These are phyloP conservation scores for Manacus vitellinus DNA, from an alignment of 2,113 vertebrate species.

Conservation along the genomic window DNA sequence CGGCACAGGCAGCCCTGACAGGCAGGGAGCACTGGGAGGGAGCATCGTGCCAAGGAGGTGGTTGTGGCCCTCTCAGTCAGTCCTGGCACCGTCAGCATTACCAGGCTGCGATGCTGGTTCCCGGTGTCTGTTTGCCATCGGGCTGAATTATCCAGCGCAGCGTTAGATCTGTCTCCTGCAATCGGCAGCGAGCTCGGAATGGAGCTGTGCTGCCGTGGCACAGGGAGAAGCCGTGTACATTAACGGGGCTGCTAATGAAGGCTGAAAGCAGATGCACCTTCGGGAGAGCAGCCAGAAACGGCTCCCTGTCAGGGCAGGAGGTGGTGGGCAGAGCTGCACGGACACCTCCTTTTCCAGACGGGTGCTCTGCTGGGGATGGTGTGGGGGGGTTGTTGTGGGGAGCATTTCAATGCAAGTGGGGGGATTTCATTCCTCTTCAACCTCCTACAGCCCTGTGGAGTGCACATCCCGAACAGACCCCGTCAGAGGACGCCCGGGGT, in stretches of 20 bases:
- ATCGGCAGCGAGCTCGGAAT: background rate
- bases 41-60: background rate
- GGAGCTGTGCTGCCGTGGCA: accelerated
- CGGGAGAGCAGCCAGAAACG: background rate
- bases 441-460: background rate
- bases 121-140: background rate
- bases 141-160: background rate
- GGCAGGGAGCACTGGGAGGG: background rate
- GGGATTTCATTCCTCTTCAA: background rate
- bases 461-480: background rate
- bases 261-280: background rate
- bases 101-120: background rate
- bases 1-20: background rate
- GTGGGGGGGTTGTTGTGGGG: background rate
- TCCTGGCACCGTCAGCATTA: background rate
- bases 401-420: background rate
- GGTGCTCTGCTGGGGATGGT: background rate
- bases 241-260: background rate
- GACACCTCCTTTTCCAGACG: background rate
- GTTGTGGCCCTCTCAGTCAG: background rate
- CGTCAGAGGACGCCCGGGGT: accelerated
- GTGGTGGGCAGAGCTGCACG: background rate
- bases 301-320: background rate
- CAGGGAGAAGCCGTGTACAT: background rate
- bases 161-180: background rate